Base-by-base conservation (phyloP, 92 coral and sea anemone genomes). In the Meandrina meandrites region DNA sequence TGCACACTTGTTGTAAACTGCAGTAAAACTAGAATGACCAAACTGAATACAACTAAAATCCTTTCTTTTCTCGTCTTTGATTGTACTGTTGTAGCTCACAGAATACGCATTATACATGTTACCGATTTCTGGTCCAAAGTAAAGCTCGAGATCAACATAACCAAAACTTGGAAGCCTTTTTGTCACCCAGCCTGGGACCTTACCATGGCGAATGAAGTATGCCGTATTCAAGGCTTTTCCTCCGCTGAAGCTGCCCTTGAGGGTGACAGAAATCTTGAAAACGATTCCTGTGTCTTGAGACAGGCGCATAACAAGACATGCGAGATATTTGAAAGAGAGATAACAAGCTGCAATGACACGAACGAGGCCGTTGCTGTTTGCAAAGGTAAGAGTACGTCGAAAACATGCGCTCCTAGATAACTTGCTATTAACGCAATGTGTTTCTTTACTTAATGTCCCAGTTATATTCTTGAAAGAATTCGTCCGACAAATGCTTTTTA, bases 161-260 rank as follows among this genome's bases (percentile, higher is more conserved):
- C 22, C 11, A 27, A 21, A 16, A 51, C 16, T 2, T 48, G 80
- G 80, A 48, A 31, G 24, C 37, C 80, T 5, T 47, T 77, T 27
- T 48, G 80, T 32, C 80, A 48, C 19, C 60, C 80, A 48, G 22
- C 77, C 21, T 73, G 77, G 77, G 77, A 36, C 42, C 16, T 14
- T n/a, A 28, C n/a, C 57, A 28, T 77, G 10, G 80, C 64, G n/a
- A 17, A 47, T 28, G 36, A n/a, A 24, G 58, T 77, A 8, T 77
- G 80, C 62, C 64, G 36, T 5, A 27, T 48, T 48, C 34, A 48
- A 11, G 80, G 80, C 16, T 77, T 77, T 77, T 24, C 21, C 4
- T 30, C 19, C 27, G 62, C 60, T 22, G 36, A 45, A 27, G 64
- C 64, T 57, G 77, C n/a, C 8, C 42, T 36, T 2, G 24, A 73